These are phyloP conservation scores for Oryzias dopingdopingensis DNA, from an alignment of 2,797 vertebrate genomes.

Conservation along the genomic window DNA sequence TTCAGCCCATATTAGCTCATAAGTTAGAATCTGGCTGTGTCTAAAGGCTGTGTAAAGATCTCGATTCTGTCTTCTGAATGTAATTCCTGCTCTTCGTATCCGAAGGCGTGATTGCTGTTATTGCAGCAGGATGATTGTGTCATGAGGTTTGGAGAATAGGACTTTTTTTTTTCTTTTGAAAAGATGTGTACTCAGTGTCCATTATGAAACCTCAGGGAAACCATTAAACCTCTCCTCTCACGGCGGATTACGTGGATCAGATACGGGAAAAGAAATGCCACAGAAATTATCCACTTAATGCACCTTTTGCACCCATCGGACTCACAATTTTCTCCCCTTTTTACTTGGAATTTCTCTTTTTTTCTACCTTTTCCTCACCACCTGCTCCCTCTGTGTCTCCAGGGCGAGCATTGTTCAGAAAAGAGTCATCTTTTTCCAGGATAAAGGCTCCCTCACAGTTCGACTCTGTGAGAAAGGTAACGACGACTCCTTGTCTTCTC, in stretches of 20 bases:
- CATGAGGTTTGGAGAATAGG: slow-evolving; percentile 24
- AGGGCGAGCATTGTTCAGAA: slow-evolving; percentile 97
- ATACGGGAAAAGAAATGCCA: slow-evolving; percentile 12
- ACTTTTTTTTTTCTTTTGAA: slow-evolving; percentile 18
- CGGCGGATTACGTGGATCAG: slow-evolving; percentile 39
- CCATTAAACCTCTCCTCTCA: slow-evolving; percentile 33
- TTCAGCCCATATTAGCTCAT: slow-evolving; percentile 19
- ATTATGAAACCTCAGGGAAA: slow-evolving; percentile 36
- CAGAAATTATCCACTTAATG: slow-evolving; percentile 29
- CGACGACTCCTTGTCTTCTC: slow-evolving; percentile 41
- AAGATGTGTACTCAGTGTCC: slow-evolving; percentile 30
- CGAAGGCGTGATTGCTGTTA: slow-evolving; percentile 26
- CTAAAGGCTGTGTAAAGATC: slow-evolving; percentile 9
- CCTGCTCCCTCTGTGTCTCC: slow-evolving; percentile 31
- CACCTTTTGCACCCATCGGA: slow-evolving; percentile 19
- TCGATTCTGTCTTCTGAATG: slow-evolving; percentile 8
- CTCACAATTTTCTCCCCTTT: slow-evolving; percentile 6
- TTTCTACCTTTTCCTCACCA: background rate
- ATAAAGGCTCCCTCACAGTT: slow-evolving; percentile 92
- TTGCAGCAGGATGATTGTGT: slow-evolving; percentile 29
- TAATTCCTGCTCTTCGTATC: slow-evolving; percentile 30
- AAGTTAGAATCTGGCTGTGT: slow-evolving; percentile 12
- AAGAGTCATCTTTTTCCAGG: slow-evolving; percentile 95
- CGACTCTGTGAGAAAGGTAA: slow-evolving; percentile 96
- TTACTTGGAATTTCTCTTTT: background rate